Percentiles rank a stretch among this genome's conserved stretches.
These are phyloP conservation scores for Enteromius fasciolatus DNA, from an alignment of 2,797 vertebrate genomes.

Conservation along the genomic window DNA sequence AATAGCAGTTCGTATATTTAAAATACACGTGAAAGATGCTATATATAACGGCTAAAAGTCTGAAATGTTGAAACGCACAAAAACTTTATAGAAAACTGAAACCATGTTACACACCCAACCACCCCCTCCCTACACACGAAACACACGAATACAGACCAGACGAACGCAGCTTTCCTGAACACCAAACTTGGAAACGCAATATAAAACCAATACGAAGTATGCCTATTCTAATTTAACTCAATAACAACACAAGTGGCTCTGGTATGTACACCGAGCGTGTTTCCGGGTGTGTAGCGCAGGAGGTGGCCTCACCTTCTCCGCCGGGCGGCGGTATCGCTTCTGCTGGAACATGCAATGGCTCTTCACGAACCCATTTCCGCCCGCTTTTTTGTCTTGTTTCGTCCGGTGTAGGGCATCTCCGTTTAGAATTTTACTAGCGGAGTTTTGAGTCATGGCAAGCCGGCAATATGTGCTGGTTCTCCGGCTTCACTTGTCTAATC, in stretches of 20 bases:
- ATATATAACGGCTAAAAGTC: not conserved
- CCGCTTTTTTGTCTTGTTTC: conserved; percentile 65
- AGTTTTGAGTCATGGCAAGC: conserved; percentile 75
- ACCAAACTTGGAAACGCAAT: not conserved
- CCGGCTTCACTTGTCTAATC: conserved; percentile 54
- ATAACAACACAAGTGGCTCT: not conserved
- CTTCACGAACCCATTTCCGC: conserved; percentile 78
- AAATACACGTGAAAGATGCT: not conserved
- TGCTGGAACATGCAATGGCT: conserved; percentile 71
- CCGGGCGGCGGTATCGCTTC: conserved; percentile 70
- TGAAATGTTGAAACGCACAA: not conserved
- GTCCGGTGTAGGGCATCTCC: conserved; percentile 70
- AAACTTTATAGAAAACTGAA: not conserved
- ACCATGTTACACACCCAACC: not conserved
- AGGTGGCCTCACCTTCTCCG: conserved; percentile 78
- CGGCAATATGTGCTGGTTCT: conserved; percentile 1
- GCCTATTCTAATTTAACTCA: not conserved
- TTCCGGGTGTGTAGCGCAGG: conserved; percentile 33
- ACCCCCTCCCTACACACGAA: not conserved
- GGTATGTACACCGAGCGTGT: not conserved
- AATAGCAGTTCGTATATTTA: not conserved
- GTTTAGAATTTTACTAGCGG: conserved; percentile 72
- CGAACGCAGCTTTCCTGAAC: not conserved
- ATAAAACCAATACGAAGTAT: not conserved
- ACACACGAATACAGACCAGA: not conserved